Base-by-base conservation (phyloP, 64 coral and sea anemone species). In the Platygyra sinensis region DNA sequence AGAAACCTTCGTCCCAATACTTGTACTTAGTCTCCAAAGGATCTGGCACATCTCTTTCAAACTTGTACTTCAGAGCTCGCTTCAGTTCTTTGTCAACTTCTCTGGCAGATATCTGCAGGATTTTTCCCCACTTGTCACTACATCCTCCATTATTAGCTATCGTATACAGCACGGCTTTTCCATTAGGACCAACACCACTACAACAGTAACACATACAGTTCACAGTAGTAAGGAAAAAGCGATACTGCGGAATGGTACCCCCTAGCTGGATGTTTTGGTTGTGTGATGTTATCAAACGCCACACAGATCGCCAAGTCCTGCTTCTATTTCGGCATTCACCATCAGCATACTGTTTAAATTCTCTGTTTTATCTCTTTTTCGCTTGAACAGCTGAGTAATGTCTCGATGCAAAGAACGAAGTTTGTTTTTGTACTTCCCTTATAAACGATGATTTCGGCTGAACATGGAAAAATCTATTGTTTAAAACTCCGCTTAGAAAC, bases 61-160 rank as follows among this genome's bases (percentile, higher is more conserved):
- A 85, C 81, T 85, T 85, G 81, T 85, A 69, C 36, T 72, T 63
- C 81, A 85, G 42, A 71, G 81, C 81, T 51, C 81, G 65, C 49
- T 85, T 50, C 11, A 85, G 38, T 85, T 85, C 81, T 64, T 85
- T 67, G 39, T 85, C 81, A 27, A 85, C 27, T 5, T 17, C 78
- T 59, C 62, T 29, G 27, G 24, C 27, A 19, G 55, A 36, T 69
- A 71, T 51, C 81, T 85, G 46, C 22, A 85, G 20, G 22, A 85
- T 67, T 25, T 85, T 85, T 24, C 81, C 81, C 81, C 81, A 85
- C 10, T 71, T 38, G 38, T 85, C 81, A 22, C 81, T 85, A 14
- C 81, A 85, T 50, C 81, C 81, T 27, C 81, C 81, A 1, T 71
- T 85, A 39, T 85, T 85, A 12, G 62, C 63, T 71, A 85, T 25